Percentiles rank a stretch among this genome's conserved stretches.
Conservation (phyloP, 2,888 invertebrate genomes). For the Melinaea menophilus region DNA sequence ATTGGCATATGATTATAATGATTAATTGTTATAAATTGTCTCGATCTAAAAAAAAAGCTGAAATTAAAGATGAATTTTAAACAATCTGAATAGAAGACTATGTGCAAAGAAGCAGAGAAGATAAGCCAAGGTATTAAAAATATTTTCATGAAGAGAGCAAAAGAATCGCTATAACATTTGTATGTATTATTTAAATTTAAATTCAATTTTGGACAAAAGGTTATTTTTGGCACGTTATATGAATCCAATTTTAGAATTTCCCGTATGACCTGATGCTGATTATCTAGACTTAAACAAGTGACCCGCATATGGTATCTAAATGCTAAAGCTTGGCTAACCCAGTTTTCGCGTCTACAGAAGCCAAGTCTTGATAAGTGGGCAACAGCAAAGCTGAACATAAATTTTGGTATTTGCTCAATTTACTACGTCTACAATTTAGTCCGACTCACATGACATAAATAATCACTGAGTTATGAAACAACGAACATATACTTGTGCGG, state of each 20-base stretch:
- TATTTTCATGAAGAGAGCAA: too few species aligned
- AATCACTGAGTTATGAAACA: constrained; percentile 3
- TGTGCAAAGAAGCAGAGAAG: too few species aligned
- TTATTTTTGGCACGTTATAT: neutral
- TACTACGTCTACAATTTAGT: constrained; percentile 13
- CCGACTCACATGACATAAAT: constrained; percentile 2
- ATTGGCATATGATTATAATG: too few species aligned
- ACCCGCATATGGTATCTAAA: constrained; percentile 26
- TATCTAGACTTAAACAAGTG: constrained; percentile 25
- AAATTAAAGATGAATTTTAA: too few species aligned
- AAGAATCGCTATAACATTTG: too few species aligned
- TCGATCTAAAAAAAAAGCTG: too few species aligned
- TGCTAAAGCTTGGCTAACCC: constrained; percentile 23
- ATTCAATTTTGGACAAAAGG: too few species aligned
- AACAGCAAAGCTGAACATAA: constrained; percentile 29
- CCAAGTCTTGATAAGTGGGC: constrained; percentile 33
- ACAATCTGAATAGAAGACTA: too few species aligned
- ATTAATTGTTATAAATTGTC: too few species aligned
- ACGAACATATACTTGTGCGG: neutral
- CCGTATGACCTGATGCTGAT: constrained; percentile 17
- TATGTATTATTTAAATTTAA: too few species aligned
- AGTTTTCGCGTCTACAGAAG: constrained; percentile 24
- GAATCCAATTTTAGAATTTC: neutral
- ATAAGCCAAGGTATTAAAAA: too few species aligned
- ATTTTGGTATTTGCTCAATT: constrained; percentile 19